These are phyloP conservation scores for Corbicula japonica DNA, from an alignment of 2,888 invertebrate genomes.

Conservation along the genomic window DNA sequence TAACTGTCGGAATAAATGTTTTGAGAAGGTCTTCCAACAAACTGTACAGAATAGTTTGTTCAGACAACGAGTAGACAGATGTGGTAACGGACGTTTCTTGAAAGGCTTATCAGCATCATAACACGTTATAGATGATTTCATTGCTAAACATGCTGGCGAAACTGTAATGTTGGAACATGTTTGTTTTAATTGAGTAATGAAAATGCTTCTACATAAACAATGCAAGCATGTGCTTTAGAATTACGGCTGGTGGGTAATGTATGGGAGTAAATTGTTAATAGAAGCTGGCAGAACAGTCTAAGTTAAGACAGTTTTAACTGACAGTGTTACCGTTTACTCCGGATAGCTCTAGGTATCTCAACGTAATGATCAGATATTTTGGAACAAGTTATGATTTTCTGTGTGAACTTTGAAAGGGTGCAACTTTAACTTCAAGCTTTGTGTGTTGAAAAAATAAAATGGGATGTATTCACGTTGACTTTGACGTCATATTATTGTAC, in stretches of 20 bases:
- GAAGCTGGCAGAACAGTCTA: slow-evolving; percentile 2
- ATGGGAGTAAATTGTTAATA: slow-evolving; percentile 3
- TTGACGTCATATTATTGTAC: no score
- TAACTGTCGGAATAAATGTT: background rate
- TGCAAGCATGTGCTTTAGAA: slow-evolving; percentile 3
- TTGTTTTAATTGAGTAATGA: background rate
- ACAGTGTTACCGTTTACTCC: background rate
- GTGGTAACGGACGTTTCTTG: background rate
- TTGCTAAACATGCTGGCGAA: background rate
- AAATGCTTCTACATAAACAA: background rate
- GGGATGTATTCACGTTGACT: no score
- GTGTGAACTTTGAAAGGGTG: background rate
- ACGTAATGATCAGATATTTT: no score
- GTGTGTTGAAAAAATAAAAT: no score
- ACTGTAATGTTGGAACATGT: background rate
- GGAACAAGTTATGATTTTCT: background rate
- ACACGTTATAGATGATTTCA: background rate
- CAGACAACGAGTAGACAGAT: background rate
- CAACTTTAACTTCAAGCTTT: no score
- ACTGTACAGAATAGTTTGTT: background rate
- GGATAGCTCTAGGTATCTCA: no score
- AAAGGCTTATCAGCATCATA: background rate
- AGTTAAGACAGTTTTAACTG: background rate
- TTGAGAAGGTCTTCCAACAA: background rate
- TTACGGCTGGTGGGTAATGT: background rate